These are phyloP conservation scores for Xyrauchen texanus DNA, from an alignment of 2,113 vertebrate species.

Conservation along the genomic window DNA sequence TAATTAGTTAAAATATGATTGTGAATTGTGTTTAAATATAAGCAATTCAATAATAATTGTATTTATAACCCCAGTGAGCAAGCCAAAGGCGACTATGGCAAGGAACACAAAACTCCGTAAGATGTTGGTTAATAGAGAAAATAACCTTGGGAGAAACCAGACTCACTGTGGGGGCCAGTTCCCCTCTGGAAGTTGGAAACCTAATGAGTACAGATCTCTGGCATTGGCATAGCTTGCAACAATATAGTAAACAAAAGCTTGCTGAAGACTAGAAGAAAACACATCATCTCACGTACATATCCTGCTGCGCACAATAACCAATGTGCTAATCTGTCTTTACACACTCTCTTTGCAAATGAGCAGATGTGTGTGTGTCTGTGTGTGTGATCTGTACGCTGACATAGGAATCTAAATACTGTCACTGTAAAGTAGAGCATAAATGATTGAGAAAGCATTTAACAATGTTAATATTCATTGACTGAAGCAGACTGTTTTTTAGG, in stretches of 20 bases:
- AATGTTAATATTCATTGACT: conserved; percentile 35
- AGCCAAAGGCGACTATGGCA: no score
- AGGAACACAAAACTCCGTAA: no score
- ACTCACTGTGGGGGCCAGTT: no score
- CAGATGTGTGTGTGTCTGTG: neutral
- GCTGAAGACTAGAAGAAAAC: neutral
- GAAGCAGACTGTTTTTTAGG: conserved; percentile 12
- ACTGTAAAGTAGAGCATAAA: neutral
- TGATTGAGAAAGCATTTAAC: conserved; percentile 16
- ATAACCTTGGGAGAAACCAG: no score
- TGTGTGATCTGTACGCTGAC: neutral
- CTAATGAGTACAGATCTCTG: neutral
- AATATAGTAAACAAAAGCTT: neutral
- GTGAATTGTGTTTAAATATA: no score
- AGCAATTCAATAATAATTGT: no score
- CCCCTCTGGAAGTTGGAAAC: neutral
- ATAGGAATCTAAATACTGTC: no score
- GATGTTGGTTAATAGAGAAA: no score
- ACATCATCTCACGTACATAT: neutral
- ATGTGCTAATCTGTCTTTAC: neutral
- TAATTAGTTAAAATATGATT: no score
- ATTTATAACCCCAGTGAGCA: no score
- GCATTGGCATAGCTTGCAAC: neutral
- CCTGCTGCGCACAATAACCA: neutral
- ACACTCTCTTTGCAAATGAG: neutral